Base-by-base conservation (phyloP, 2,888 invertebrate species). In the Pterostichus madidus region DNA sequence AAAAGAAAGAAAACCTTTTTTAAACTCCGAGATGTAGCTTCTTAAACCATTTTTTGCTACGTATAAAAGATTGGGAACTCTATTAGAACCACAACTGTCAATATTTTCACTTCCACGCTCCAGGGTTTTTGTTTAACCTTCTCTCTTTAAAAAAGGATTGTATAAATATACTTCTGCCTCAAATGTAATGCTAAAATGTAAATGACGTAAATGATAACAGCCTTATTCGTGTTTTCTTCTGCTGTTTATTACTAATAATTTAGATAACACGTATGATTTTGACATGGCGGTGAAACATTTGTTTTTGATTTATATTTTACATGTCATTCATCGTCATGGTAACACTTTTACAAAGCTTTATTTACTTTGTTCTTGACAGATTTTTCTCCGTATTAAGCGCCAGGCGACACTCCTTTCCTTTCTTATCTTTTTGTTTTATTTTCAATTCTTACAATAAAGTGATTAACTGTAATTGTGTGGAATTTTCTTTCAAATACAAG, bases 241-340 rank as follows among this genome's bases (percentile, higher is more conserved):
- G 71, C 80, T 71, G 56, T 80, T 80, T 52, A 80, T 80, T 13
- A 80, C 80, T 24, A 80, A 80, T 80, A 80, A 80, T 80, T 80
- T 80, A 53, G 71, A 71, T 68, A 71, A 71, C 68, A 71, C 80
- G 44, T 80, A 53, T 44, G 49, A 35, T 35, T 80, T 80, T 80
- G 80, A 80, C 80, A 80, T 80, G 52, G 68, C 32, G 78, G 35
- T 31, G 11, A 79, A 46, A 79, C 64, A 79, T 79, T 79, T 79
- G 61, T 44, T 79, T 64, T 49, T 52, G 17, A 44, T 46, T 46
- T 10, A 46, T 71, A 73, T 73, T 46, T 73, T 15, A 17, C 13
- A 73, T n/a, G 35, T 64, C 35, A 64, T 5, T 2, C 59, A 17
- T 59, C 31, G 59, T 59, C 59, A 59, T 59, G 24, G 59, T 24